Conservation (phyloP, 2,888 invertebrate species). For the Dendrolimus houi region DNA sequence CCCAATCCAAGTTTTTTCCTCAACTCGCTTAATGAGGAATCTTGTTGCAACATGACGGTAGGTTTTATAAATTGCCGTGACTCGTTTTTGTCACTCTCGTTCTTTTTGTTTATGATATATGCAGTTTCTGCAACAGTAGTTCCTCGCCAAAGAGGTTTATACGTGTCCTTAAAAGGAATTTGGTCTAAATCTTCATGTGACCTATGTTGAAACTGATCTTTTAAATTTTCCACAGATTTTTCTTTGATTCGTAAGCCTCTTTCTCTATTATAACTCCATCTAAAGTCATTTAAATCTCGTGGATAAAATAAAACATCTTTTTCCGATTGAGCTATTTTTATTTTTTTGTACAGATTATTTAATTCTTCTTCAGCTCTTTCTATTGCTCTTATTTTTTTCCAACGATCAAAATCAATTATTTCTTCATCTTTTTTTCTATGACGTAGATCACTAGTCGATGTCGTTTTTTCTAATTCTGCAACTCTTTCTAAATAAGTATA, state of each 20-base stretch:
- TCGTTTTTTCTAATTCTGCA: constrained; percentile 86
- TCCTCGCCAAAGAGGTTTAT: constrained; percentile 90
- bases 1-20: constrained; percentile 79
- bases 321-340: constrained; percentile 86
- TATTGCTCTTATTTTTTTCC: constrained; percentile 87
- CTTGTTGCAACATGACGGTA: constrained; percentile 40
- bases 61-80: constrained; percentile 35
- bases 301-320: constrained; percentile 90
- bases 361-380: constrained; percentile 91
- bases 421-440: constrained; percentile 86
- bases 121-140: constrained; percentile 89
- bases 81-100: constrained; percentile 56
- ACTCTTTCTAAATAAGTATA: constrained; percentile 91
- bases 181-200: constrained; percentile 65
- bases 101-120: constrained; percentile 79
- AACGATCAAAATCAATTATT: constrained; percentile 90
- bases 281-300: constrained; percentile 81
- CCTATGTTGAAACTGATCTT: constrained; percentile 83
- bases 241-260: constrained; percentile 87
- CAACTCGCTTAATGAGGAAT: constrained; percentile 58
- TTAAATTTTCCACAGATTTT: constrained; percentile 91
- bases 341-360: constrained; percentile 83
- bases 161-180: constrained; percentile 78
- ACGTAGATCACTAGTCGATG: constrained; percentile 81
- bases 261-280: constrained; percentile 87